Base-by-base conservation (phyloP, 2,888 invertebrate species). In the Torymus texanus region DNA sequence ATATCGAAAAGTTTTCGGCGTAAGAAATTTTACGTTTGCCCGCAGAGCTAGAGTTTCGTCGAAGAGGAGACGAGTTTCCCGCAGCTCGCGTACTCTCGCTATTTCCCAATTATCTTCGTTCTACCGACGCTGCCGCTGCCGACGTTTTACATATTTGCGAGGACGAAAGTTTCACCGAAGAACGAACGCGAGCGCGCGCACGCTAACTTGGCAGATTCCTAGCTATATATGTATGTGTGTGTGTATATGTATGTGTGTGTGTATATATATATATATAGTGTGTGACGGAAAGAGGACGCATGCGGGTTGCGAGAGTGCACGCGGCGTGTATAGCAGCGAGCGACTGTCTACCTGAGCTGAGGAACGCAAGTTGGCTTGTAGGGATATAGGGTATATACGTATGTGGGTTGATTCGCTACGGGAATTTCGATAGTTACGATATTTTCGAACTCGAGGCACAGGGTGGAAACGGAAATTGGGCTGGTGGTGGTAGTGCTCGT, bases 1-100 rank as follows among this genome's bases (percentile, higher is more conserved):
- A 75, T 81, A 81, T 81, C 81, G 81, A 75, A 78, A 81, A 81
- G 72, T 81, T 81, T 81, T 78, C 63, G 75, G 78, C 75, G 66
- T 67, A 75, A 72, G 81, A 81, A 81, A 81, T 77, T 81, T 72
- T 71, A 62, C 73, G 71, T 77, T 77, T 59, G 72, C 71, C 58
- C 16, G 58, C 24, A 61, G 62, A 21, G n/a, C 21, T 21, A 21
- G 61, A 56, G 66, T 16, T 66, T 65, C 66, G 50, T 56, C 59
- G 53, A n/a, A 21, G 11, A 24, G 55, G 12, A 51, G 29, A 75
- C 51, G 59, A 76, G 77, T 71, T 65, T 65, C 72, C 41, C 5
- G 41, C 41, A 41, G 65, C 65, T 24, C 59, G 65, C 53, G 1
- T 8, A 11, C 12, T 50, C 58, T 18, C 55, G 13, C 58, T 29